A percentile compares a stretch with the other conserved stretches of the same genome.
Conservation (phyloP, 2,797 vertebrate genomes). For the Cottoperca gobio region DNA sequence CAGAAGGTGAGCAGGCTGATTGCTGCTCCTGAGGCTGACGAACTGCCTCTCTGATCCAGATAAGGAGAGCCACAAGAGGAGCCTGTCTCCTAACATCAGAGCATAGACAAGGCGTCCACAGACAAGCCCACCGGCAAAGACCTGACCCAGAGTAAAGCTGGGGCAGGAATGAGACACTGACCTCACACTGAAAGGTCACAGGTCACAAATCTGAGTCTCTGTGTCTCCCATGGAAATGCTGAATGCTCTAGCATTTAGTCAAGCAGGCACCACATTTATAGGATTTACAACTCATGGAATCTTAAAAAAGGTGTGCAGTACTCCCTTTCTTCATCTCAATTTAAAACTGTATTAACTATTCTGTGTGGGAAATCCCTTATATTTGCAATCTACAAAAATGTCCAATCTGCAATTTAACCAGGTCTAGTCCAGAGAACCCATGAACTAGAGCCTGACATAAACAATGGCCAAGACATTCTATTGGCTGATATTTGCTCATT, state of each 20-base stretch:
- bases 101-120: neutral
- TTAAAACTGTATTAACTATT: neutral
- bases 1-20: slow-evolving; percentile 42
- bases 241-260: neutral
- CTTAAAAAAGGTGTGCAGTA: neutral
- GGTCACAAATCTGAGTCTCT: slow-evolving; percentile 3
- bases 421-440: neutral
- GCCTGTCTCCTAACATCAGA: slow-evolving; percentile 21
- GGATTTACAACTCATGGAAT: neutral
- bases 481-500: neutral
- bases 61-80: slow-evolving; percentile 37
- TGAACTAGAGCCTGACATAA: neutral
- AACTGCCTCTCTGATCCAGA: slow-evolving; percentile 45
- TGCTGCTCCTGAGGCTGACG: slow-evolving; percentile 31
- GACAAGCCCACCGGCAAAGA: slow-evolving; percentile 32
- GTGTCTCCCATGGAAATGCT: neutral
- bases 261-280: neutral
- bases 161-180: slow-evolving; percentile 6
- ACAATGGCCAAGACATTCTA: neutral
- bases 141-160: neutral
- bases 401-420: neutral
- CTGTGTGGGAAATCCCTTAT: neutral
- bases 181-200: slow-evolving; percentile 13
- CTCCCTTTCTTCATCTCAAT: neutral
- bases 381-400: neutral